phyloP scores from a whole-genome alignment of 2,113 vertebrate species.

The Serinus canaria region DNA sequence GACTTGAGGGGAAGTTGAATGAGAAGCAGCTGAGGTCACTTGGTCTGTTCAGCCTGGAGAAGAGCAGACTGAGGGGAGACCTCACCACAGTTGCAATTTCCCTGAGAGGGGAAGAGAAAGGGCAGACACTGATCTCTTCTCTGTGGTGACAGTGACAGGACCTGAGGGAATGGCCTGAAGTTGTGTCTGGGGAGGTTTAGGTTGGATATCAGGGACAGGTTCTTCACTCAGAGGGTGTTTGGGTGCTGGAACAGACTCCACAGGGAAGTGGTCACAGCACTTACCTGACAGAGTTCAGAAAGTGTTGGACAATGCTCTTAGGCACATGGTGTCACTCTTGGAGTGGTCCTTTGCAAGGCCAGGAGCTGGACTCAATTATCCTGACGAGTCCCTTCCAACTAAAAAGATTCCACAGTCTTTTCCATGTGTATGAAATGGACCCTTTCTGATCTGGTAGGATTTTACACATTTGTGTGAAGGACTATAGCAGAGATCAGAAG shows the following conservation, averaged over 20 bases:
- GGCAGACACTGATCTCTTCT: background rate
- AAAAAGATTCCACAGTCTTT: background rate
- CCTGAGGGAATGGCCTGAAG: background rate
- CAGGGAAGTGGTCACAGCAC: background rate
- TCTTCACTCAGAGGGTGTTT: background rate
- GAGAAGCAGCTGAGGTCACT: background rate
- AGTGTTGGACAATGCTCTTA: background rate
- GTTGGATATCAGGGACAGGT: background rate
- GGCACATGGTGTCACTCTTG: background rate
- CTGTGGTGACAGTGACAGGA: background rate
- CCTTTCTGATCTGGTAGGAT: background rate
- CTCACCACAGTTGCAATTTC: background rate
- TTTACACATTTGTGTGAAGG: background rate
- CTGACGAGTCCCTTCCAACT: background rate
- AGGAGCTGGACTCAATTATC: background rate
- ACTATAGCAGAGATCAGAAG: background rate
- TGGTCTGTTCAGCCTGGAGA: background rate
- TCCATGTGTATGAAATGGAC: background rate
- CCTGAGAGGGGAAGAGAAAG: background rate
- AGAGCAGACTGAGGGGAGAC: background rate
- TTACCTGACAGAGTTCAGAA: background rate
- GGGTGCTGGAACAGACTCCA: fast-evolving
- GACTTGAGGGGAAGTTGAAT: background rate
- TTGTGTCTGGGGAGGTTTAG: background rate
- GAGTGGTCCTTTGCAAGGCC: background rate